phyloP scores from a whole-genome alignment of 2,113 vertebrate species.

The Sigmodon hispidus region DNA sequence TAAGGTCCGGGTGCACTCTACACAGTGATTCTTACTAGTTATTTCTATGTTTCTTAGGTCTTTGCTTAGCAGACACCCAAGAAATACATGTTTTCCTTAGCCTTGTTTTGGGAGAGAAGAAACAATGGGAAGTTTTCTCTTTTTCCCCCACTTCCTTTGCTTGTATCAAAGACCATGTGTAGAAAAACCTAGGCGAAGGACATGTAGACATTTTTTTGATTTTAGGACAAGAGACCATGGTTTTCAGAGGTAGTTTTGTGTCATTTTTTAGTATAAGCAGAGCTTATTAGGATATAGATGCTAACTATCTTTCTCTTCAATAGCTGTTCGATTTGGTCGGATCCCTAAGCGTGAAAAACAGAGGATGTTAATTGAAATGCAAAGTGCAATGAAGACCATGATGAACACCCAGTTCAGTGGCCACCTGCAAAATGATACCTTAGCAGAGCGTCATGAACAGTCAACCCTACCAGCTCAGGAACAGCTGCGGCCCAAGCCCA shows the following conservation, averaged over 20 bases:
- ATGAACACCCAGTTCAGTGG: slow-evolving; percentile 91
- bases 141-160: not conserved
- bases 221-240: not conserved
- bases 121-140: not conserved
- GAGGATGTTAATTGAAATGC: slow-evolving; percentile 98
- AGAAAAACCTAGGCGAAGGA: slow-evolving; percentile 19
- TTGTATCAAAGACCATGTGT: slow-evolving; percentile 21
- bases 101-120: slow-evolving; percentile 44
- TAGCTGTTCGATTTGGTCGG: slow-evolving; percentile 97
- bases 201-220: not conserved
- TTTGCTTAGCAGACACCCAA: slow-evolving; percentile 43
- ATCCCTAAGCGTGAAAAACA: slow-evolving; percentile 99
- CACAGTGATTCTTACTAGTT: slow-evolving; percentile 64
- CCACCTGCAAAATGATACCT: slow-evolving; percentile 83
- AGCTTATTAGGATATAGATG: slow-evolving; percentile 24
- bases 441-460: slow-evolving; percentile 84
- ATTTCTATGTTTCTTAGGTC: slow-evolving; percentile 74
- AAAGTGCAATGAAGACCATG: slow-evolving; percentile 98
- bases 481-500: slow-evolving; percentile 83
- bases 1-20: not conserved
- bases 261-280: not conserved
- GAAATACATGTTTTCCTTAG: slow-evolving; percentile 14
- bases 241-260: not conserved
- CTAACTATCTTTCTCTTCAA: slow-evolving; percentile 58
- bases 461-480: slow-evolving; percentile 80